A percentile compares a stretch with the other conserved stretches of the same genome.
These are phyloP conservation scores for Tyrannus savana DNA, from an alignment of 2,113 vertebrate genomes.

Conservation along the genomic window DNA sequence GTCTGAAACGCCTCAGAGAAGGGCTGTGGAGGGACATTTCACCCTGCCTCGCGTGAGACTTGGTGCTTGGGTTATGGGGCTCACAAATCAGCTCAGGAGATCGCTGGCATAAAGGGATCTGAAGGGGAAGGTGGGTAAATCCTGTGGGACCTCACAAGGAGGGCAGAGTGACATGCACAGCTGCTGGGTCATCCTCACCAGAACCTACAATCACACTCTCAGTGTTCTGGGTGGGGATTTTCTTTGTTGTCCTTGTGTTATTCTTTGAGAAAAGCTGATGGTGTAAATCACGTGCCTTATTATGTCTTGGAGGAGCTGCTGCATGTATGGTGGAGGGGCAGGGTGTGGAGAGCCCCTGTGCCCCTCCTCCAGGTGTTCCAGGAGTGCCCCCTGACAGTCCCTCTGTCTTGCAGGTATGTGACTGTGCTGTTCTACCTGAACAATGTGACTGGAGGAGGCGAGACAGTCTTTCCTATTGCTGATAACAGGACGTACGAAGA, in stretches of 20 bases:
- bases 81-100: background rate
- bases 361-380: background rate
- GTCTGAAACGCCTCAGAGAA: accelerated
- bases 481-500: conserved; percentile 95
- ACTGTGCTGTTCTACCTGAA: conserved; percentile 92
- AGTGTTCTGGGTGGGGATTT: background rate
- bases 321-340: background rate
- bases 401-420: conserved; percentile 83
- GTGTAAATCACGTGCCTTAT: background rate
- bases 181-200: background rate
- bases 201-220: background rate
- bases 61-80: background rate
- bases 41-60: accelerated
- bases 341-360: background rate
- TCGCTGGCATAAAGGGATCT: background rate
- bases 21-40: background rate
- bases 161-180: background rate
- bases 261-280: background rate
- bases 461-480: conserved; percentile 92
- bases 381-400: background rate
- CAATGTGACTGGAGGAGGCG: conserved; percentile 88
- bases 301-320: background rate
- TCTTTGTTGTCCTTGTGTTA: background rate
- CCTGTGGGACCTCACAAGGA: accelerated
- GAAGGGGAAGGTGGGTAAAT: background rate